These are phyloP conservation scores for Apocrypta bakeri DNA, from an alignment of 1,140 invertebrate genomes.

Conservation along the genomic window DNA sequence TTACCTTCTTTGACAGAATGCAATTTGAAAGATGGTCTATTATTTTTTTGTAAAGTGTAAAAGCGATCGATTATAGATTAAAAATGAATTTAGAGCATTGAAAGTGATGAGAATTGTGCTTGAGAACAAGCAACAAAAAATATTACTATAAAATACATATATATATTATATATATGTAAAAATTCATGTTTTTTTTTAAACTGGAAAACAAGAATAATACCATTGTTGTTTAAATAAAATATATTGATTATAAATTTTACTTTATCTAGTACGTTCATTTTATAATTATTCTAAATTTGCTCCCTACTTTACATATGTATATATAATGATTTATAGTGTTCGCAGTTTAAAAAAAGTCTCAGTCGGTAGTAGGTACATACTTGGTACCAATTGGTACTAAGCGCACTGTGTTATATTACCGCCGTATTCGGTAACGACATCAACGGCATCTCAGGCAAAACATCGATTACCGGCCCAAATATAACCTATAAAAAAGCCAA, in stretches of 20 bases:
- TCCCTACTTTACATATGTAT: too few relatives aligned
- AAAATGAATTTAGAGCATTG: slow-evolving; percentile 21
- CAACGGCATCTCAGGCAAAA: neutral
- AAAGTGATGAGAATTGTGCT: slow-evolving; percentile 20
- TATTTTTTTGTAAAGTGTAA: slow-evolving; percentile 10
- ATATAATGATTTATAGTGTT: too few relatives aligned
- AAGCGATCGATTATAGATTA: slow-evolving; percentile 10
- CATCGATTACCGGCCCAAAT: neutral
- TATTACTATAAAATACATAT: slow-evolving; percentile 49
- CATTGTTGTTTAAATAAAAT: slow-evolving; percentile 66
- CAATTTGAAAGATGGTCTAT: slow-evolving; percentile 3
- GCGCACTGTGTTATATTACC: too few relatives aligned
- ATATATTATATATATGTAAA: slow-evolving; percentile 49
- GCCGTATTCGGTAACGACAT: neutral
- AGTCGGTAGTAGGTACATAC: neutral
- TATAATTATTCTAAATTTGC: too few relatives aligned
- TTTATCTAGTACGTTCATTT: neutral
- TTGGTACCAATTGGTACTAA: too few relatives aligned
- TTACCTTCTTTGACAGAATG: slow-evolving; percentile 7
- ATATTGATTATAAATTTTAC: slow-evolving; percentile 44
- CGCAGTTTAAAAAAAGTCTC: neutral
- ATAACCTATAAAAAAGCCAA: neutral
- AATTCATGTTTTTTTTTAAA: slow-evolving; percentile 50
- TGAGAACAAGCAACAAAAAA: slow-evolving; percentile 30
- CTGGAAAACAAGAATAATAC: slow-evolving; percentile 60